Conservation (phyloP, 2,797 vertebrate species). For the Synaphobranchus kaupii region DNA sequence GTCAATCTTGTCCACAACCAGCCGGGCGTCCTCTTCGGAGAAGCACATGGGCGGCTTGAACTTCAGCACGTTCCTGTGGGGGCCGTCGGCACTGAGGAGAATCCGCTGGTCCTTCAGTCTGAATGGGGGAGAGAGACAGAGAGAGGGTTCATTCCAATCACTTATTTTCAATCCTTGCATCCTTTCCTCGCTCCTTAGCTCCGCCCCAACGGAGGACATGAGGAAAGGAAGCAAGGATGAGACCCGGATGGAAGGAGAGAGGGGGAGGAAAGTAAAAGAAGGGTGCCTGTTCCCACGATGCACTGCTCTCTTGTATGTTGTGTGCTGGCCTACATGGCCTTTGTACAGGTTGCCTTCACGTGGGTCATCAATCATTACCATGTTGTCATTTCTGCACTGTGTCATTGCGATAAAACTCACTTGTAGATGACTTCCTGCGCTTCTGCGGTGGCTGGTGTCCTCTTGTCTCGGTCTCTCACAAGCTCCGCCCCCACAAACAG, state of each 20-base stretch:
- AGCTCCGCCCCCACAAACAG: slow-evolving; percentile 93
- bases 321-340: neutral
- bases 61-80: slow-evolving; percentile 92
- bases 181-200: too few relatives aligned
- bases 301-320: neutral
- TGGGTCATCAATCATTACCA: too few relatives aligned
- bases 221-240: neutral
- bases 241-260: neutral
- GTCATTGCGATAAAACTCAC: slow-evolving; percentile 63
- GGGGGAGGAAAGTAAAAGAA: neutral
- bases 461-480: slow-evolving; percentile 80
- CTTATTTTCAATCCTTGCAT: too few relatives aligned
- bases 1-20: slow-evolving; percentile 81
- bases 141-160: neutral
- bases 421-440: slow-evolving; percentile 92
- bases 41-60: slow-evolving; percentile 98
- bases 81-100: slow-evolving; percentile 92
- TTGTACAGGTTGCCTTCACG: neutral
- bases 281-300: neutral
- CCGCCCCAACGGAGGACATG: too few relatives aligned
- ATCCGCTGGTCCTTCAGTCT: slow-evolving; percentile 87
- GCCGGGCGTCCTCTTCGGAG: slow-evolving; percentile 80
- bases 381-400: neutral
- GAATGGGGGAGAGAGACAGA: slow-evolving; percentile 10
- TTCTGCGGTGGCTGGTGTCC: slow-evolving; percentile 90